Conservation (phyloP, 2,888 invertebrate species). For the Drosophila gaucha region DNA sequence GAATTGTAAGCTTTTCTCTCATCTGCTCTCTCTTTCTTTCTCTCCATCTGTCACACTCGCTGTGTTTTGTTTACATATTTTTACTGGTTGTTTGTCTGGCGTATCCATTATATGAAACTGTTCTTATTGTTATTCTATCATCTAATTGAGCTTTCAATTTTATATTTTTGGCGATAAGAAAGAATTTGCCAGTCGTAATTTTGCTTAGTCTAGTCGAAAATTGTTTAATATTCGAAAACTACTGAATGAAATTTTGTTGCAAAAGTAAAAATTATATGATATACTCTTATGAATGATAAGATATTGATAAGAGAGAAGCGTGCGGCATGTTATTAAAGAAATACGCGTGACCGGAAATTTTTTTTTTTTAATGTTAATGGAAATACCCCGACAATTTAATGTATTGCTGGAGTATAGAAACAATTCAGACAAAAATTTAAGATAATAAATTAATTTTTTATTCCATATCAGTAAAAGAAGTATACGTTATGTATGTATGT, state of each 20-base stretch:
- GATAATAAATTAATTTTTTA: no score
- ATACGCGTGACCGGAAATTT: conserved; percentile 5
- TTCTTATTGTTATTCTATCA: conserved; percentile 1
- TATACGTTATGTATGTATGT: neutral
- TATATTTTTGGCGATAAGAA: conserved; percentile 37
- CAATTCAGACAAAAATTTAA: neutral
- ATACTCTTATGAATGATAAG: conserved; percentile 47
- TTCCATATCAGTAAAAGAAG: no score
- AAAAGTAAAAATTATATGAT: conserved; percentile 7
- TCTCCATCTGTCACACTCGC: neutral
- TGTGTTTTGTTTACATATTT: conserved; percentile 44
- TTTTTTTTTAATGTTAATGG: neutral
- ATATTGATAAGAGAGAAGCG: conserved; percentile 42
- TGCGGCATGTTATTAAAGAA: conserved; percentile 7
- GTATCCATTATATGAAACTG: conserved; percentile 39
- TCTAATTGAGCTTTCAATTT: conserved; percentile 21
- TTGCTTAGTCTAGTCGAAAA: conserved; percentile 6
- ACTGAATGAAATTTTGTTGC: conserved; percentile 49
- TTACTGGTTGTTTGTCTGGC: conserved; percentile 32
- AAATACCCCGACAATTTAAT: neutral
- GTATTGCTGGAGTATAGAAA: neutral
- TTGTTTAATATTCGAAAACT: conserved; percentile 26
- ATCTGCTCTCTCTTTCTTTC: neutral
- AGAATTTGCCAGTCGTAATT: neutral
- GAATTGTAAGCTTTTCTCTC: conserved; percentile 58